A percentile compares a stretch with the other conserved stretches of the same genome.
phyloP scores from a whole-genome alignment of 2,797 vertebrate species.

The Cirrhinus molitorella region DNA sequence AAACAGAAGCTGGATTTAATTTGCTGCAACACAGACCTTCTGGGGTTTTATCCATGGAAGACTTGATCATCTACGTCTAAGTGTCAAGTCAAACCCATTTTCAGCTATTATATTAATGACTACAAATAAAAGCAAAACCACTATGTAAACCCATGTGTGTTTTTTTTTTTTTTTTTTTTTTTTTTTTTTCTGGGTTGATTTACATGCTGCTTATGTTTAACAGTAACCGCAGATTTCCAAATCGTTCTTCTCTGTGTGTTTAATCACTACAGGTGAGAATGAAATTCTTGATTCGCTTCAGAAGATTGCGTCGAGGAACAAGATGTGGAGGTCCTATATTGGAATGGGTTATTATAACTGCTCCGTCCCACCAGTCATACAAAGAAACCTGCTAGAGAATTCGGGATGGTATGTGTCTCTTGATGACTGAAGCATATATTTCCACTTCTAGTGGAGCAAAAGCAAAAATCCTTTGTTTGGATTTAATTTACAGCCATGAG shows the following conservation, averaged over 20 bases:
- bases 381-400: conserved; percentile 94
- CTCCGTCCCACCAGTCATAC: conserved; percentile 89
- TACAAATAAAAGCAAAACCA: neutral
- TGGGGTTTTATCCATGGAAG: neutral
- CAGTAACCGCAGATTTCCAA: neutral
- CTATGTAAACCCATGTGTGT: too few relatives aligned
- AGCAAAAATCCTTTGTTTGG: neutral
- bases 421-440: neutral
- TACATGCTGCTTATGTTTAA: neutral
- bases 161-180: neutral
- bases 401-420: conserved; percentile 90
- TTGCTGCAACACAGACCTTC: neutral
- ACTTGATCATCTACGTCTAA: neutral
- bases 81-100: conserved; percentile 27
- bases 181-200: neutral
- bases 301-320: conserved; percentile 91
- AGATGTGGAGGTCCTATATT: conserved; percentile 96
- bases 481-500: neutral
- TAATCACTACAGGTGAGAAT: conserved; percentile 89
- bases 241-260: neutral
- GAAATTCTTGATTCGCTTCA: conserved; percentile 89
- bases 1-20: conserved; percentile 32
- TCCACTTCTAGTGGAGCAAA: neutral
- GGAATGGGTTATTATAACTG: conserved; percentile 99
- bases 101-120: neutral